Conservation (phyloP, 1,140 invertebrate genomes). For the Drosophila parvula region DNA sequence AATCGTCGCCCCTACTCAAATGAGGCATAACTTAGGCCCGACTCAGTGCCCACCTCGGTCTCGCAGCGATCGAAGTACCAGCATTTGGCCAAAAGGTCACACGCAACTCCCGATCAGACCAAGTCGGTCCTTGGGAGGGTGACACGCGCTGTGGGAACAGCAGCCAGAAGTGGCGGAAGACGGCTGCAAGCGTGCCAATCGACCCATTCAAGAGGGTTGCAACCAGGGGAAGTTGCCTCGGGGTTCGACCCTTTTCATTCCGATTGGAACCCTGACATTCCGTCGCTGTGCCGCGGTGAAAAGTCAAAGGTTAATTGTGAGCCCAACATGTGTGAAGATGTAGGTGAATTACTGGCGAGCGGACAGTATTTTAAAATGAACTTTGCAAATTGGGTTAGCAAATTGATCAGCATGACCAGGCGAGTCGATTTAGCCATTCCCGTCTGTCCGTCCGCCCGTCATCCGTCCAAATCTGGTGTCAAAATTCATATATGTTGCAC, state of each 20-base stretch:
- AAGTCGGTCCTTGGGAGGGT: conserved; percentile 47
- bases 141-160: conserved; percentile 63
- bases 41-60: conserved; percentile 29
- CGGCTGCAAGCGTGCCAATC: conserved; percentile 54
- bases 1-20: conserved; percentile 55
- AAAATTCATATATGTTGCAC: no score
- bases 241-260: conserved; percentile 52
- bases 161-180: conserved; percentile 19
- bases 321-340: conserved; percentile 65
- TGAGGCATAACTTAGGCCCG: conserved; percentile 39
- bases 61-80: conserved; percentile 54
- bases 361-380: no score
- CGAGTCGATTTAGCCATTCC: no score
- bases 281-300: not conserved
- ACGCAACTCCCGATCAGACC: conserved; percentile 20
- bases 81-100: conserved; percentile 79
- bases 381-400: no score
- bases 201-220: conserved; percentile 46
- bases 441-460: no score
- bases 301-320: conserved; percentile 33
- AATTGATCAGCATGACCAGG: no score
- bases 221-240: conserved; percentile 4
- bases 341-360: conserved; percentile 39
- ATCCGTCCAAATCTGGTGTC: no score
- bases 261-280: conserved; percentile 51